phyloP scores from a whole-genome alignment of 2,888 invertebrate species.

The Limnephilus rhombicus region DNA sequence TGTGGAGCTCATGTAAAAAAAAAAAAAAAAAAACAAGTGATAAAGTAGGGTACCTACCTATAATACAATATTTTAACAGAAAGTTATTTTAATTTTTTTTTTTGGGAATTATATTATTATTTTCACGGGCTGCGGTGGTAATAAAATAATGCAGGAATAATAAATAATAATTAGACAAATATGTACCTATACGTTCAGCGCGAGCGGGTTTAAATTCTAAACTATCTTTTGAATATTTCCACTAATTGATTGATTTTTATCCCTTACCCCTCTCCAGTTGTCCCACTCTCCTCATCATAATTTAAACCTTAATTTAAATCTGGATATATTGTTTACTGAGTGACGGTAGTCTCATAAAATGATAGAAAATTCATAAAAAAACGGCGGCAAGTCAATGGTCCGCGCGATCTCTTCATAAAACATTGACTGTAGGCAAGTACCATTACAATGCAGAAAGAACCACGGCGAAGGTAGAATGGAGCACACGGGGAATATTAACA shows the following conservation, averaged over 20 bases:
- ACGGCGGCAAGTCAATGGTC: background rate
- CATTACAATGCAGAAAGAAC: background rate
- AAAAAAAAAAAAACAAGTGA: too few relatives aligned
- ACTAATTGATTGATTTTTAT: background rate
- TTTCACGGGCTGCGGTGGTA: too few relatives aligned
- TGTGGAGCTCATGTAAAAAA: too few relatives aligned
- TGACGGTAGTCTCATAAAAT: background rate
- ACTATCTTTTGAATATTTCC: background rate
- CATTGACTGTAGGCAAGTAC: background rate
- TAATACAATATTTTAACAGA: too few relatives aligned
- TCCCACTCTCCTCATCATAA: background rate
- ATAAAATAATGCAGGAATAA: too few relatives aligned
- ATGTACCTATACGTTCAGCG: too few relatives aligned
- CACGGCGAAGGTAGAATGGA: background rate
- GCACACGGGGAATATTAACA: constrained; percentile 31
- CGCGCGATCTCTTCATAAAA: background rate
- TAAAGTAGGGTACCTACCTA: too few relatives aligned
- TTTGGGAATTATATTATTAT: too few relatives aligned
- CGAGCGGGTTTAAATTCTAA: too few relatives aligned
- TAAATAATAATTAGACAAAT: too few relatives aligned
- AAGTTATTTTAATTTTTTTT: too few relatives aligned
- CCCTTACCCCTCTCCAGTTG: background rate
- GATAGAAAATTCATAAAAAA: background rate
- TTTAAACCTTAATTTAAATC: background rate
- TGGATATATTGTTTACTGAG: background rate